phyloP scores from a whole-genome alignment of 2,797 vertebrate genomes.

The Amblyopsis hoosieri region DNA sequence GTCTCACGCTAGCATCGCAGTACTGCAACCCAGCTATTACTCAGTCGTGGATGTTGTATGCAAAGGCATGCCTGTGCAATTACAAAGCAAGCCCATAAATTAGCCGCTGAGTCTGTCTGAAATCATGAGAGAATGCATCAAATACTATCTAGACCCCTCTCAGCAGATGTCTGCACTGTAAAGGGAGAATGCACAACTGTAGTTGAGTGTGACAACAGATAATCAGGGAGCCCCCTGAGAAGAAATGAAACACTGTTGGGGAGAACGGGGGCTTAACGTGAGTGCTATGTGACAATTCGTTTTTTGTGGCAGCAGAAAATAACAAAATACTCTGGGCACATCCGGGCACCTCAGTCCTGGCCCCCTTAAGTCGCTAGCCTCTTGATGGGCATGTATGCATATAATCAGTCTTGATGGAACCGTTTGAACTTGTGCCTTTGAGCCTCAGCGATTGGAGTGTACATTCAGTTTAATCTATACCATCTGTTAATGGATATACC shows the following conservation, averaged over 20 bases:
- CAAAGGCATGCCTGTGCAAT: slow-evolving; percentile 48
- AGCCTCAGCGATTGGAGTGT: too few species aligned
- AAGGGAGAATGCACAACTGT: slow-evolving; percentile 30
- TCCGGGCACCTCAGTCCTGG: too few species aligned
- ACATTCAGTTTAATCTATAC: too few species aligned
- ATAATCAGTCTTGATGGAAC: too few species aligned
- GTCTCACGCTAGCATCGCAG: slow-evolving; percentile 34
- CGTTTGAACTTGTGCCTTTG: too few species aligned
- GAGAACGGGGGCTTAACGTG: slow-evolving; percentile 28
- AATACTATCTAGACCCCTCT: slow-evolving; percentile 44
- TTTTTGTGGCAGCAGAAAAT: slow-evolving; percentile 5
- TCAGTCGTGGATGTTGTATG: slow-evolving; percentile 53
- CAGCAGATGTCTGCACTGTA: slow-evolving; percentile 37
- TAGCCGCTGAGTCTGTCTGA: slow-evolving; percentile 58
- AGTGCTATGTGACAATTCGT: slow-evolving; percentile 29
- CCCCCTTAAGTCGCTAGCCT: too few species aligned
- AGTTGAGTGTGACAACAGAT: slow-evolving; percentile 48
- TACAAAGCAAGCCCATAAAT: slow-evolving; percentile 67
- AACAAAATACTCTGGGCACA: too few species aligned
- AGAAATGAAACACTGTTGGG: slow-evolving; percentile 33
- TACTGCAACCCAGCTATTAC: slow-evolving; percentile 45
- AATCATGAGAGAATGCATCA: slow-evolving; percentile 61
- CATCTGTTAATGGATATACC: too few species aligned
- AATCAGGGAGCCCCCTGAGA: slow-evolving; percentile 43
- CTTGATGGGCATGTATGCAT: too few species aligned